phyloP scores from a whole-genome alignment of 2,888 invertebrate genomes.

The Blastobasis adustella region DNA sequence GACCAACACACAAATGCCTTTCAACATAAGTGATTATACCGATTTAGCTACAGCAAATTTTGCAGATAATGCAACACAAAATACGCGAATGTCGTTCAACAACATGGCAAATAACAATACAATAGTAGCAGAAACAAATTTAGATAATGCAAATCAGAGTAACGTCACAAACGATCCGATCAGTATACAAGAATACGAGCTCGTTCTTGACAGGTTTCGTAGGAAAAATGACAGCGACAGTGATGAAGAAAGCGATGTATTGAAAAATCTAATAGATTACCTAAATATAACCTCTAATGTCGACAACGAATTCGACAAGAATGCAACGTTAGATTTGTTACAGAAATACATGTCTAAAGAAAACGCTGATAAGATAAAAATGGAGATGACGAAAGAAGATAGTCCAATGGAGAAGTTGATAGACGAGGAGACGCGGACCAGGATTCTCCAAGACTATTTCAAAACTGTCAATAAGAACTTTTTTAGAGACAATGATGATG shows the following conservation, averaged over 20 bases:
- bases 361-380: constrained; percentile 8
- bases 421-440: constrained; percentile 50
- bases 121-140: constrained; percentile 1
- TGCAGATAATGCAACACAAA: too few relatives aligned
- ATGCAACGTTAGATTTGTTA: neutral
- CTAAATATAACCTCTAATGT: constrained; percentile 8
- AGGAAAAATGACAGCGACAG: constrained; percentile 35
- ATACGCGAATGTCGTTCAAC: too few relatives aligned
- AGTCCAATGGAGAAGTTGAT: constrained; percentile 54
- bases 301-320: constrained; percentile 6
- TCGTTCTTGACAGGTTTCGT: constrained; percentile 44
- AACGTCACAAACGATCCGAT: constrained; percentile 21
- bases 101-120: too few relatives aligned
- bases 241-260: constrained; percentile 15
- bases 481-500: constrained; percentile 3
- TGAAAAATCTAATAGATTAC: neutral
- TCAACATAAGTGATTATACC: constrained; percentile 7
- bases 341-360: constrained; percentile 11
- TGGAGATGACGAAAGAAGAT: constrained; percentile 18
- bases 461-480: constrained; percentile 48
- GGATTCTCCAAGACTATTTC: constrained; percentile 57
- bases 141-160: constrained; percentile 11
- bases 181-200: constrained; percentile 37
- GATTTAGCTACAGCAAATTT: neutral
- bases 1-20: constrained; percentile 42